A percentile compares a stretch with the other conserved stretches of the same genome.
phyloP scores from a whole-genome alignment of 1,140 invertebrate species.

The Cylas formicarius region DNA sequence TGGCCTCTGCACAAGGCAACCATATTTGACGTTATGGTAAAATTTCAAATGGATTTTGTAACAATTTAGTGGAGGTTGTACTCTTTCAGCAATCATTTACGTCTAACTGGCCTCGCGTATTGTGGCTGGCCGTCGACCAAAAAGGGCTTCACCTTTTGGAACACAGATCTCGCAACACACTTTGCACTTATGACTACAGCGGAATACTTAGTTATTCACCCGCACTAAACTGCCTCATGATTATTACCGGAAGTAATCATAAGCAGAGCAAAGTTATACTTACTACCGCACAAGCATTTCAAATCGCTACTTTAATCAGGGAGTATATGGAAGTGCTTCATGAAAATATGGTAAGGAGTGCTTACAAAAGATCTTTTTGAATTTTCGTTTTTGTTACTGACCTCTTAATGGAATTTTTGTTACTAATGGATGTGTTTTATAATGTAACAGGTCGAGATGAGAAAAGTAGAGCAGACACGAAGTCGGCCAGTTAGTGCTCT shows the following conservation, averaged over 20 bases:
- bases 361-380: not conserved
- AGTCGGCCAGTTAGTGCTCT: constrained; percentile 44
- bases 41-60: not conserved
- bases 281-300: constrained; percentile 57
- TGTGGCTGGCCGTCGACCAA: constrained; percentile 91
- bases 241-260: constrained; percentile 77
- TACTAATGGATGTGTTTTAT: not conserved
- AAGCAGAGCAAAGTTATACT: constrained; percentile 79
- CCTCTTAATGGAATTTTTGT: not conserved
- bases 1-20: constrained; percentile 90
- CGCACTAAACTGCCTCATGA: constrained; percentile 81
- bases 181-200: constrained; percentile 84
- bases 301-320: constrained; percentile 87
- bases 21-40: constrained; percentile 89
- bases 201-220: constrained; percentile 83
- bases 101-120: constrained; percentile 83
- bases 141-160: constrained; percentile 86
- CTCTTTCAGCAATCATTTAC: constrained; percentile 82
- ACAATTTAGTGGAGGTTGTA: not conserved
- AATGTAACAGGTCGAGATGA: constrained; percentile 23
- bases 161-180: constrained; percentile 75
- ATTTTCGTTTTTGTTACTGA: not conserved
- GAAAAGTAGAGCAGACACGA: constrained; percentile 26
- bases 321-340: constrained; percentile 82
- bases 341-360: constrained; percentile 25